These are phyloP conservation scores for Aramus guarauna DNA, from an alignment of 2,113 vertebrate genomes.

Conservation along the genomic window DNA sequence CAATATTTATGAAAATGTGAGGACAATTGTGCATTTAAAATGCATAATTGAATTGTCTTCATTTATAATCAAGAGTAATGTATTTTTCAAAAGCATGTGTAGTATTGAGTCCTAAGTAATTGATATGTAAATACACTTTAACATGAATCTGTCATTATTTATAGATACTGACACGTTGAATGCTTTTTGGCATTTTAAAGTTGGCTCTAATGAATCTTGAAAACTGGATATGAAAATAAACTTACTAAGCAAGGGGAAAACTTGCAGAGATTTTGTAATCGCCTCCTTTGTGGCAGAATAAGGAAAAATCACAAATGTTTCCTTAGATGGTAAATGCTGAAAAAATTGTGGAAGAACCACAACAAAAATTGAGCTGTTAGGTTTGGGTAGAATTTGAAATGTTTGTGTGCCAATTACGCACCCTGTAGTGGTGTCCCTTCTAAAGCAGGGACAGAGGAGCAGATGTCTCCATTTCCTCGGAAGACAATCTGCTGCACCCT, in stretches of 20 bases:
- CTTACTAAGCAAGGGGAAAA: neutral
- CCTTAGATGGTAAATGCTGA: neutral
- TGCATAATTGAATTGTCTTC: slow-evolving; percentile 21
- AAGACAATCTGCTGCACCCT: neutral
- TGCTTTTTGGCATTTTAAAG: slow-evolving; percentile 19
- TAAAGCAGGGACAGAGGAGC: neutral
- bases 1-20: slow-evolving; percentile 41
- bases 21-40: slow-evolving; percentile 16
- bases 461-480: neutral
- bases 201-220: neutral
- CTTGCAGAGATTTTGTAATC: neutral
- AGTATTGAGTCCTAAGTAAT: slow-evolving; percentile 5
- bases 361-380: neutral
- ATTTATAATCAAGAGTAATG: slow-evolving; percentile 9
- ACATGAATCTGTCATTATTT: slow-evolving; percentile 27
- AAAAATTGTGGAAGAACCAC: neutral
- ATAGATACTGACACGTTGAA: slow-evolving; percentile 16
- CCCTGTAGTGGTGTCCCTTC: neutral
- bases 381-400: neutral
- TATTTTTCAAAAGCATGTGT: slow-evolving; percentile 35
- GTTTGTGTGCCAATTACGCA: neutral
- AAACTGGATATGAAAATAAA: neutral
- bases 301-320: neutral
- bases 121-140: slow-evolving; percentile 43
- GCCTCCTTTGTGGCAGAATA: neutral